phyloP scores from a whole-genome alignment of 1,140 invertebrate genomes.

The Trypoxylus dichotomus region DNA sequence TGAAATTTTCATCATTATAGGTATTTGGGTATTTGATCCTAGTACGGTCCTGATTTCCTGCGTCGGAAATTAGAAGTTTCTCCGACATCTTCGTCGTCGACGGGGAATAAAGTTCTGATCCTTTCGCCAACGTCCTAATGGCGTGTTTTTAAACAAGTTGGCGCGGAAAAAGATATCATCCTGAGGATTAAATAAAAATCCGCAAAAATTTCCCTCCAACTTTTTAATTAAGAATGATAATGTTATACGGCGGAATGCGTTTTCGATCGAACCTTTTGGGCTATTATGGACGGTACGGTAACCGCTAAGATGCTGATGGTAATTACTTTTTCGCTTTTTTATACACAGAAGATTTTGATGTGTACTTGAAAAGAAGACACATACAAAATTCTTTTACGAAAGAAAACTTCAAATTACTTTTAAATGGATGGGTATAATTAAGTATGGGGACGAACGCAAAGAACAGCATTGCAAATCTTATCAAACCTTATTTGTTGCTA shows the following conservation, averaged over 20 bases:
- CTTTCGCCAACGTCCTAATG: not conserved
- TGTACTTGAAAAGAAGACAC: no score
- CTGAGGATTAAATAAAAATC: constrained; percentile 18
- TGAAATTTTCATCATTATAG: no score
- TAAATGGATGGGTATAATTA: no score
- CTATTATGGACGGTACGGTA: not conserved
- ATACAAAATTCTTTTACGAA: no score
- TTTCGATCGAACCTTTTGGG: not conserved
- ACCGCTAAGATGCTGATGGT: constrained; percentile 14
- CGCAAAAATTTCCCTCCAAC: constrained; percentile 9
- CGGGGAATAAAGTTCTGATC: constrained; percentile 18
- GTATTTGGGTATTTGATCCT: not conserved
- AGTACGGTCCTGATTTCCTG: not conserved
- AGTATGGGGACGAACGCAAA: no score
- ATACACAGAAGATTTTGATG: not conserved
- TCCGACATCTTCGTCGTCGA: not conserved
- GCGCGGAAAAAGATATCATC: constrained; percentile 16
- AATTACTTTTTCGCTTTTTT: constrained; percentile 1
- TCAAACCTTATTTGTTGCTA: no score
- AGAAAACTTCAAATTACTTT: no score
- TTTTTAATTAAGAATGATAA: constrained; percentile 26
- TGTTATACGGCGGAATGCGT: not conserved
- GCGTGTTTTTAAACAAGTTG: constrained; percentile 18
- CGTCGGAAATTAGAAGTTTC: not conserved
- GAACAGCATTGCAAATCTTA: no score